phyloP scores from a whole-genome alignment of 2,797 vertebrate species.

The Novumbra hubbsi region DNA sequence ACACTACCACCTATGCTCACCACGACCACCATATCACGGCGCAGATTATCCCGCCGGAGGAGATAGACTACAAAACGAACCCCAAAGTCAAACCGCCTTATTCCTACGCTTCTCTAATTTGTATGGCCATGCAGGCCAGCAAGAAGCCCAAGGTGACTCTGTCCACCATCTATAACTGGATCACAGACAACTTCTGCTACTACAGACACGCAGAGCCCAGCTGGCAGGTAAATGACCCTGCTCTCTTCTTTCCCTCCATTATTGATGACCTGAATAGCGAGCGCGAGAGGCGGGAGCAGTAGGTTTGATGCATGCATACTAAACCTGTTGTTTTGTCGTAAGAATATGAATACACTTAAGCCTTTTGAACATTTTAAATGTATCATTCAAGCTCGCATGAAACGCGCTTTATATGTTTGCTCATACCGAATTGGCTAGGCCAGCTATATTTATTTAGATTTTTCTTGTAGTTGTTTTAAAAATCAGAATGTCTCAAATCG shows the following conservation, averaged over 20 bases:
- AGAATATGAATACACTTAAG: not conserved
- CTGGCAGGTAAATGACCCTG: slow-evolving; percentile 80
- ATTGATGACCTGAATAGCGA: slow-evolving; percentile 66
- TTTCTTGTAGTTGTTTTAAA: not conserved
- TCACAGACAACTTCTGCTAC: slow-evolving; percentile 86
- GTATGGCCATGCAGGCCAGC: slow-evolving; percentile 87
- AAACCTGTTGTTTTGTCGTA: not conserved
- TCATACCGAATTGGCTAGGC: not conserved
- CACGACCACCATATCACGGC: slow-evolving; percentile 47
- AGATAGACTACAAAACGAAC: slow-evolving; percentile 81
- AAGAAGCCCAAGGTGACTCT: slow-evolving; percentile 83
- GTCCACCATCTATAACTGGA: slow-evolving; percentile 87
- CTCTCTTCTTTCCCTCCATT: slow-evolving; percentile 47
- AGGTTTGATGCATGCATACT: not conserved
- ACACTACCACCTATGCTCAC: slow-evolving; percentile 36
- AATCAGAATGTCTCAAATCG: slow-evolving; percentile 36
- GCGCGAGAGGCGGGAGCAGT: slow-evolving; percentile 1
- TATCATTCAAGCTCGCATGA: not conserved
- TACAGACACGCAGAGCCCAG: slow-evolving; percentile 86
- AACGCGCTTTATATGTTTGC: not conserved
- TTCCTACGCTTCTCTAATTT: slow-evolving; percentile 85
- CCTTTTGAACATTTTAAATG: not conserved
- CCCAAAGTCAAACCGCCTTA: slow-evolving; percentile 81
- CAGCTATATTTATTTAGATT: not conserved
- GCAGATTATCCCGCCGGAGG: slow-evolving; percentile 63